phyloP scores from a whole-genome alignment of 2,113 vertebrate species.

The Paralichthys olivaceus region DNA sequence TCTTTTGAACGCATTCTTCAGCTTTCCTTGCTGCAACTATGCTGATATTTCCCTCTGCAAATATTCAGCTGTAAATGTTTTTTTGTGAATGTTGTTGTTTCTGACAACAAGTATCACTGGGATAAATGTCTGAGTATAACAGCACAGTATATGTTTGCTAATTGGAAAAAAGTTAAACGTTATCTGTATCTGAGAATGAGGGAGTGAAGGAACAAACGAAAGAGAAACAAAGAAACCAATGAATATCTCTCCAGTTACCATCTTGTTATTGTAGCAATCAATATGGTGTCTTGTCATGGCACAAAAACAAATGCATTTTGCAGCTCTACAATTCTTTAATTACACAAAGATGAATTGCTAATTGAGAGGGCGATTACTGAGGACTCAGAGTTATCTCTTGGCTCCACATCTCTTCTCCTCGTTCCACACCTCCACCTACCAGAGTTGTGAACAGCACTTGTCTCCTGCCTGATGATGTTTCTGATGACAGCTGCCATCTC shows the following conservation, averaged over 20 bases:
- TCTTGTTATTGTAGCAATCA: constrained; percentile 23
- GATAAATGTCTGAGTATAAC: constrained; percentile 18
- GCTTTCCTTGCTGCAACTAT: constrained; percentile 12
- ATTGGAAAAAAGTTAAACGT: constrained; percentile 7
- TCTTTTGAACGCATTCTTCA: constrained; percentile 12
- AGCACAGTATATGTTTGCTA: constrained; percentile 1
- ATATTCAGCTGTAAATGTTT: constrained; percentile 17
- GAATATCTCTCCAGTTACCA: constrained; percentile 2
- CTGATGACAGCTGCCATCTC: constrained; percentile 77
- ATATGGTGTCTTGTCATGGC: constrained; percentile 7
- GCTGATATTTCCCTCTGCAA: constrained; percentile 9
- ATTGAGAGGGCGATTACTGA: constrained; percentile 5
- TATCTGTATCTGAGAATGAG: neutral
- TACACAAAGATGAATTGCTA: constrained; percentile 10
- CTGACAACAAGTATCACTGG: constrained; percentile 1
- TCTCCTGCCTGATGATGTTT: constrained; percentile 67
- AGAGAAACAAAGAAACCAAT: constrained; percentile 1
- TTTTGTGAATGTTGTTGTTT: constrained; percentile 9
- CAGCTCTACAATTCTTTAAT: constrained; percentile 28
- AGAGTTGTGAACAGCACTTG: constrained; percentile 70
- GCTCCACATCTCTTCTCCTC: constrained; percentile 15
- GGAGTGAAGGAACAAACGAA: constrained; percentile 7
- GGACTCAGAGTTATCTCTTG: neutral
- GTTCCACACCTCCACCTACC: constrained; percentile 62
- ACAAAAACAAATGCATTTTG: constrained; percentile 14